Evolutionary conservation across 92 coral and sea anemone genomes (phyloP).

Genomic region (Bergia puertoricense): DNA sequence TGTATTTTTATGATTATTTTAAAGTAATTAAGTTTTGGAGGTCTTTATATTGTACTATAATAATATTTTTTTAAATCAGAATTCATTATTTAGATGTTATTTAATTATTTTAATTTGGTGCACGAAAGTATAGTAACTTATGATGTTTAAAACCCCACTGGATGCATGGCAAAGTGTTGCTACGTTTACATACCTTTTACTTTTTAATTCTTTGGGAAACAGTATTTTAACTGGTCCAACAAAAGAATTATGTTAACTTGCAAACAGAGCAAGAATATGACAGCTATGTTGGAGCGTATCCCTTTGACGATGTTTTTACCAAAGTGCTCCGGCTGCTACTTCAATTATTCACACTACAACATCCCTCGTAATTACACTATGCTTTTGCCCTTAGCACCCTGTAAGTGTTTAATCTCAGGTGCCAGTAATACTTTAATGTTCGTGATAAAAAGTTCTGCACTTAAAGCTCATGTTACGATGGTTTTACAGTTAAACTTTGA

Average conservation of each 20-base stretch:
- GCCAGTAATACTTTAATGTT: too few species aligned
- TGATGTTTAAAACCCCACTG: not conserved
- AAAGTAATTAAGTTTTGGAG: not conserved
- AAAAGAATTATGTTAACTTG: not conserved
- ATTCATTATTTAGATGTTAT: too few species aligned
- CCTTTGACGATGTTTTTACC: not conserved
- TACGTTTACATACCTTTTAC: not conserved
- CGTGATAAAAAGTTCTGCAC: too few species aligned
- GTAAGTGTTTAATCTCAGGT: too few species aligned
- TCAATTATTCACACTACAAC: not conserved
- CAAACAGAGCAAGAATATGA: not conserved
- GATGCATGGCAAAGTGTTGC: not conserved
- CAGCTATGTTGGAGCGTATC: not conserved
- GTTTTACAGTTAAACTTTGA: too few species aligned
- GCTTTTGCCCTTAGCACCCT: not conserved
- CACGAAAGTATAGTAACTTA: not conserved
- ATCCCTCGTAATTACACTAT: not conserved
- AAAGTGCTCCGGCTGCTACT: not conserved
- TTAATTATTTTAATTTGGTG: not conserved
- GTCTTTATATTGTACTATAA: too few species aligned
- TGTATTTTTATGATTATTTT: not conserved
- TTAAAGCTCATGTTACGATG: too few species aligned
- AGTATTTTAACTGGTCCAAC: too few species aligned
- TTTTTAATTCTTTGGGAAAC: not conserved
- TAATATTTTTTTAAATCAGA: not conserved